These are phyloP conservation scores for Selene dorsalis DNA, from an alignment of 2,797 vertebrate species.

Conservation along the genomic window DNA sequence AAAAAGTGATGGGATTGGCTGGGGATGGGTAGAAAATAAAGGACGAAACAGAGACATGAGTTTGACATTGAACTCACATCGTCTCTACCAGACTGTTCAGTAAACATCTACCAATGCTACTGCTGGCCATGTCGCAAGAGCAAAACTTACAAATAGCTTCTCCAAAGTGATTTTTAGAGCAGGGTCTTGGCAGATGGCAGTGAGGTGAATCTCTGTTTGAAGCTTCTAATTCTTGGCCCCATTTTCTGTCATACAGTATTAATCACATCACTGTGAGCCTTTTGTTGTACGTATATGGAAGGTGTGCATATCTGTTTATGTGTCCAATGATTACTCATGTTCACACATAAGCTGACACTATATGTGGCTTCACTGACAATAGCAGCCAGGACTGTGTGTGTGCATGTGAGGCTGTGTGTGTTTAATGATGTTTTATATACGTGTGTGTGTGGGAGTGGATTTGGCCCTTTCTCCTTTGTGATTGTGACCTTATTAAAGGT, in stretches of 20 bases:
- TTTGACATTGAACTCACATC: too few species aligned
- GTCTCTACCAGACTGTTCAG: too few species aligned
- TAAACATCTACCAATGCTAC: too few species aligned
- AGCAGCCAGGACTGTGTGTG: constrained; percentile 43
- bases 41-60: too few species aligned
- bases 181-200: constrained; percentile 50
- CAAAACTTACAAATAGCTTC: too few species aligned
- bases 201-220: constrained; percentile 62
- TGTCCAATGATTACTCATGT: constrained; percentile 70
- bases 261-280: constrained; percentile 82
- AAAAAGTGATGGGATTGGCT: too few species aligned
- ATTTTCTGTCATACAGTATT: constrained; percentile 68
- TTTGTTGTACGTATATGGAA: constrained; percentile 72
- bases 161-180: constrained; percentile 72
- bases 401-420: constrained; percentile 39
- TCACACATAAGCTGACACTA: constrained; percentile 68
- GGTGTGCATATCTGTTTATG: constrained; percentile 45
- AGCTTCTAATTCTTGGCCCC: constrained; percentile 50
- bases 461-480: constrained; percentile 89
- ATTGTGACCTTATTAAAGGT: constrained; percentile 82
- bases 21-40: too few species aligned
- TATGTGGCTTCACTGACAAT: constrained; percentile 68
- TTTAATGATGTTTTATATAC: constrained; percentile 45
- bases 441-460: constrained; percentile 82
- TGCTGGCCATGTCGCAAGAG: too few species aligned